These are phyloP conservation scores for Pholis gunnellus DNA, from an alignment of 2,113 vertebrate genomes.

Conservation along the genomic window DNA sequence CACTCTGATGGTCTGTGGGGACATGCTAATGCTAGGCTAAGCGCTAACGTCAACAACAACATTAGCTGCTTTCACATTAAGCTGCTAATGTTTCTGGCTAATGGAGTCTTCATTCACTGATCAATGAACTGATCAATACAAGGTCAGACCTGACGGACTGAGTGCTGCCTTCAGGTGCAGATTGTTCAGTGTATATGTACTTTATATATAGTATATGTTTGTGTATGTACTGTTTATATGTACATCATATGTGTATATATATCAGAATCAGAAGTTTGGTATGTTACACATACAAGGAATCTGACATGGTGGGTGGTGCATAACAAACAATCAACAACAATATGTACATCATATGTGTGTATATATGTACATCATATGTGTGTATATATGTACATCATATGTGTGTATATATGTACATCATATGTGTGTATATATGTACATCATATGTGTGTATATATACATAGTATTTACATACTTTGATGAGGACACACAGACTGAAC, in stretches of 20 bases:
- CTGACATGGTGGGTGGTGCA: too few relatives aligned
- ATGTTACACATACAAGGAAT: too few relatives aligned
- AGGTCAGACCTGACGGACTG: not conserved
- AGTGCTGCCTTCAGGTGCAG: conserved; percentile 39
- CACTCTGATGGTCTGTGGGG: conserved; percentile 25
- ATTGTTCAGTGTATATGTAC: not conserved
- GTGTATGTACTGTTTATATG: not conserved
- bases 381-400: too few relatives aligned
- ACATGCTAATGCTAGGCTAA: conserved; percentile 54
- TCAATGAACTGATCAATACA: conserved; percentile 19
- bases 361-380: too few relatives aligned
- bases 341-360: too few relatives aligned
- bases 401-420: not conserved
- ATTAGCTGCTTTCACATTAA: not conserved
- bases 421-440: not conserved
- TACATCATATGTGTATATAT: not conserved
- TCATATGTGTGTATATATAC: not conserved
- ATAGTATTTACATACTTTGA: not conserved
- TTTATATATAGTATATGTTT: too few relatives aligned
- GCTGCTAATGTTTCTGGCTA: conserved; percentile 15
- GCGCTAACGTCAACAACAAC: conserved; percentile 35
- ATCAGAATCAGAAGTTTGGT: not conserved
- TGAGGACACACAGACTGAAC: too few relatives aligned
- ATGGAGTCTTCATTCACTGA: conserved; percentile 1
- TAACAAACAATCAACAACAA: too few relatives aligned